Percentiles rank a stretch among this genome's conserved stretches.
These are phyloP conservation scores for Hippocampus mohnikei DNA, from an alignment of 2,113 vertebrate genomes.

Conservation along the genomic window DNA sequence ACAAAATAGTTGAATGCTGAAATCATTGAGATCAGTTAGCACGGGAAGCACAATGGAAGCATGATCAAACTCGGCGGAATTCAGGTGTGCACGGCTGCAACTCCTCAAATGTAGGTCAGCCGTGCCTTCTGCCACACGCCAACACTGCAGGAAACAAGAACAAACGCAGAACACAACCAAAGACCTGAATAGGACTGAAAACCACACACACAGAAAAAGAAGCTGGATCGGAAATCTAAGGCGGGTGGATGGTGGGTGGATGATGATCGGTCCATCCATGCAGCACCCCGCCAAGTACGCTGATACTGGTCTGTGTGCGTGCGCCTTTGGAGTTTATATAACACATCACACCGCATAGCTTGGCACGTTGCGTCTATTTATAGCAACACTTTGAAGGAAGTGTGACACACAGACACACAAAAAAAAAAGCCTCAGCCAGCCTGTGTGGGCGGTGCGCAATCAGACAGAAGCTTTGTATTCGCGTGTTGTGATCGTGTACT, in stretches of 20 bases:
- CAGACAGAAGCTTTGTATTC: neutral
- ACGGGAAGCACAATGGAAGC: too few species aligned
- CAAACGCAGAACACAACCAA: neutral
- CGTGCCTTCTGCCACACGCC: neutral
- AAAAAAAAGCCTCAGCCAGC: slow-evolving; percentile 22
- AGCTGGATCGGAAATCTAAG: neutral
- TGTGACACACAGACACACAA: slow-evolving; percentile 60
- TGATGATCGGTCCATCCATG: slow-evolving; percentile 27
- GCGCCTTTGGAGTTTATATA: slow-evolving; percentile 61
- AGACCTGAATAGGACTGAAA: too few species aligned
- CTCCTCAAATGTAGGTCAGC: neutral
- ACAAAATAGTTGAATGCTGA: too few species aligned
- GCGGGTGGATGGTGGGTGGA: neutral
- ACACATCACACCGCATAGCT: slow-evolving; percentile 44
- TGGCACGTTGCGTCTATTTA: slow-evolving; percentile 53
- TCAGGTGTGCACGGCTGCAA: too few species aligned
- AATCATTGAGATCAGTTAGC: too few species aligned
- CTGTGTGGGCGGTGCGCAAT: neutral
- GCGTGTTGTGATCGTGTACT: neutral
- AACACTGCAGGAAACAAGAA: neutral
- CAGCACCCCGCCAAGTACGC: slow-evolving; percentile 43
- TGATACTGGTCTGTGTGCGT: slow-evolving; percentile 37
- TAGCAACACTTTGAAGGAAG: slow-evolving; percentile 57
- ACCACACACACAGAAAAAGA: neutral
- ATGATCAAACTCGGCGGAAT: too few species aligned